These are phyloP conservation scores for Zootoca vivipara DNA, from an alignment of 2,113 vertebrate genomes.

Conservation along the genomic window DNA sequence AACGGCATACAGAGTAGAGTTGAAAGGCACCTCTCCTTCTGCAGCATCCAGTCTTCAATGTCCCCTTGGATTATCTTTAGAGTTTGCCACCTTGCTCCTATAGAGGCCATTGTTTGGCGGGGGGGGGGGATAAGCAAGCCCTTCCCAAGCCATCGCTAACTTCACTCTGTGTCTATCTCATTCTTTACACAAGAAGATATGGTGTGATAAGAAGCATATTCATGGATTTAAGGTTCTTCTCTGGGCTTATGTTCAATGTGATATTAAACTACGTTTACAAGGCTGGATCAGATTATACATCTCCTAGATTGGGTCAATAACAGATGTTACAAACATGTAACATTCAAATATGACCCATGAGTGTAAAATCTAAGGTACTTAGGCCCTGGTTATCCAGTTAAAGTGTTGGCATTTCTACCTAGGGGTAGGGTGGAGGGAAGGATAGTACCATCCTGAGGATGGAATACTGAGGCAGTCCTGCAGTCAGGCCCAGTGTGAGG, in stretches of 20 bases:
- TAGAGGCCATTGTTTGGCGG: not conserved
- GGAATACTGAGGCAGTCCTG: not conserved
- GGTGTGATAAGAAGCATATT: not conserved
- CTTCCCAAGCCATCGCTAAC: too few relatives aligned
- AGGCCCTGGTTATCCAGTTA: not conserved
- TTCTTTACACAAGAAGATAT: not conserved
- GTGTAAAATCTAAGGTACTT: too few relatives aligned
- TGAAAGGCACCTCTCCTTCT: constrained; percentile 18
- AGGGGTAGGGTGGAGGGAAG: too few relatives aligned
- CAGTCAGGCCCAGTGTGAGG: too few relatives aligned
- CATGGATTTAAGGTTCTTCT: not conserved
- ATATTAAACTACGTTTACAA: too few relatives aligned
- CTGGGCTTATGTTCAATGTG: too few relatives aligned
- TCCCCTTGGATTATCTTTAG: not conserved
- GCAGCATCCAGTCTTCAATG: not conserved
- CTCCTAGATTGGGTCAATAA: too few relatives aligned
- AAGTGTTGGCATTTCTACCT: not conserved
- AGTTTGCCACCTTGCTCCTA: accelerated
- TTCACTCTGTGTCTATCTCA: not conserved
- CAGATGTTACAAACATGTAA: not conserved
- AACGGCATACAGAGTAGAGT: constrained; percentile 5
- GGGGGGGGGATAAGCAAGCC: not conserved
- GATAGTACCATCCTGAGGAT: too few relatives aligned
- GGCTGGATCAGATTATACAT: too few relatives aligned
- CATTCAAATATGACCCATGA: too few relatives aligned